Conservation (phyloP, 2,888 invertebrate species). For the Strigamia transsilvanica region DNA sequence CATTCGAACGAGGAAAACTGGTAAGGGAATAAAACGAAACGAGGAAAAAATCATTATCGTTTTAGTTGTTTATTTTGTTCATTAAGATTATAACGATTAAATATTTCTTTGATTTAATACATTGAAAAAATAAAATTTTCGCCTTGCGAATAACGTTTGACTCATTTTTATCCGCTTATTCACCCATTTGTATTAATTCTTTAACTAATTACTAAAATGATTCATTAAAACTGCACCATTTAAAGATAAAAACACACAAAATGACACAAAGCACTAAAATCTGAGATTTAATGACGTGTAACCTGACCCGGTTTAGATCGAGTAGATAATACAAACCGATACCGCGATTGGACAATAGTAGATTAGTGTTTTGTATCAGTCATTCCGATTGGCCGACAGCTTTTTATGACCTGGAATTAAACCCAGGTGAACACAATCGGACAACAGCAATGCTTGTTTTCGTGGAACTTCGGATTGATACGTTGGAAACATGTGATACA, state of each 20-base stretch:
- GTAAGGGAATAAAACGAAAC: not conserved
- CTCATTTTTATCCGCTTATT: conserved; percentile 25
- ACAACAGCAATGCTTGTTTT: conserved; percentile 26
- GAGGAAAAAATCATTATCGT: not conserved
- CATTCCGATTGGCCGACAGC: not conserved
- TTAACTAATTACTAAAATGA: not conserved
- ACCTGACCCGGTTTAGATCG: not conserved
- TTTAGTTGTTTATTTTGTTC: too few relatives aligned
- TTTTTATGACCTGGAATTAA: conserved; percentile 16
- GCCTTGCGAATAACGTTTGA: conserved; percentile 36
- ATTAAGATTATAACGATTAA: not conserved
- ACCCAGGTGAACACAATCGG: conserved; percentile 12
- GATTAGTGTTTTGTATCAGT: not conserved
- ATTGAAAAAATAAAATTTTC: not conserved
- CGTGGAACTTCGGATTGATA: not conserved
- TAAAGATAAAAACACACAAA: not conserved
- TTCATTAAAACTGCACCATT: not conserved
- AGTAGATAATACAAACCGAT: not conserved
- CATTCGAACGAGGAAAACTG: conserved; percentile 13
- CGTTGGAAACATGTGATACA: not conserved
- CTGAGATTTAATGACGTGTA: not conserved
- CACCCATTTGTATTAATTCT: not conserved
- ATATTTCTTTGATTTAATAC: not conserved
- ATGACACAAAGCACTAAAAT: not conserved
- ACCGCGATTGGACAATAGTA: not conserved